phyloP scores from a whole-genome alignment of 2,888 invertebrate genomes.

The Schizotus pectinicornis region DNA sequence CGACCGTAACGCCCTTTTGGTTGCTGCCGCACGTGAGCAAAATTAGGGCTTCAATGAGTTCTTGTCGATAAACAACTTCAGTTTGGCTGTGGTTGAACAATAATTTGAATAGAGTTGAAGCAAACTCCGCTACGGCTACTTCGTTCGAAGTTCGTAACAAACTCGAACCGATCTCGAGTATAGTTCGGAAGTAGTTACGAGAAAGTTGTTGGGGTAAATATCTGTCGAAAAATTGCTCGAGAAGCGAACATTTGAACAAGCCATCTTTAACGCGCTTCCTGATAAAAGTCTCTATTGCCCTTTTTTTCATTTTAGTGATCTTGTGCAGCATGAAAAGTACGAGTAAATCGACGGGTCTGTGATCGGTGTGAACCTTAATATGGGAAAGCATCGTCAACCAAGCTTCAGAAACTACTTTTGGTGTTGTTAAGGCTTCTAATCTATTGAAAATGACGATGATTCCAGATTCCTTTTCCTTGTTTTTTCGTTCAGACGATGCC shows the following conservation, averaged over 20 bases:
- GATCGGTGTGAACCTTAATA: slow-evolving; percentile 61
- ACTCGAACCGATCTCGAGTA: slow-evolving; percentile 65
- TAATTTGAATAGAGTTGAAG: slow-evolving; percentile 64
- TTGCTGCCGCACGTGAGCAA: slow-evolving; percentile 46
- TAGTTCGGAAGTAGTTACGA: slow-evolving; percentile 62
- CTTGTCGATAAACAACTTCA: slow-evolving; percentile 44
- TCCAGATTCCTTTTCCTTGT: slow-evolving; percentile 62
- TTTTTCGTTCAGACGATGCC: slow-evolving; percentile 50
- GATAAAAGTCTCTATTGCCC: slow-evolving; percentile 67
- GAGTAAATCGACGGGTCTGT: slow-evolving; percentile 73
- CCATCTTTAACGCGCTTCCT: slow-evolving; percentile 68
- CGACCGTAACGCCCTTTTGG: slow-evolving; percentile 40
- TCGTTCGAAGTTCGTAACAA: slow-evolving; percentile 62
- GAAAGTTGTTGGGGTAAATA: slow-evolving; percentile 59
- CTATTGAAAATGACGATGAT: slow-evolving; percentile 66
- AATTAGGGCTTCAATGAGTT: slow-evolving; percentile 50
- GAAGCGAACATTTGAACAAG: slow-evolving; percentile 64
- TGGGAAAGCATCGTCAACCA: slow-evolving; percentile 66
- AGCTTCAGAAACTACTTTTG: slow-evolving; percentile 64
- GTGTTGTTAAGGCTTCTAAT: slow-evolving; percentile 64
- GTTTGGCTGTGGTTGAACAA: slow-evolving; percentile 55
- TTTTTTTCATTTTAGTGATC: slow-evolving; percentile 66
- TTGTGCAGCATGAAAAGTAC: slow-evolving; percentile 70
- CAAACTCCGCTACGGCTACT: slow-evolving; percentile 64
- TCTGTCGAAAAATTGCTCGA: slow-evolving; percentile 64